These are phyloP conservation scores for Dermatemys mawii DNA, from an alignment of 2,113 vertebrate genomes.

Conservation along the genomic window DNA sequence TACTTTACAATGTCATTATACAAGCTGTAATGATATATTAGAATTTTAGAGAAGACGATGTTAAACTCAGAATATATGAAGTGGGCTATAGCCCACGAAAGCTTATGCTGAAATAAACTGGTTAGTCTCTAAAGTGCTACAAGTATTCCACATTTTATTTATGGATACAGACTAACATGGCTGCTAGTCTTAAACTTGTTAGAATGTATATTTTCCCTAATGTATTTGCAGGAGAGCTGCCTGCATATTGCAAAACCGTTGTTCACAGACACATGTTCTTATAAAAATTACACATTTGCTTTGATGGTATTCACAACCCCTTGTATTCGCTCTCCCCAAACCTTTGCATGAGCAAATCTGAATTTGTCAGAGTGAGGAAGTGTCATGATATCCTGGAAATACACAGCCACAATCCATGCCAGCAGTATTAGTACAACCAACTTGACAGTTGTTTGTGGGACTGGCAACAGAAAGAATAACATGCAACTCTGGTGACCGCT, in stretches of 20 bases:
- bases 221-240: background rate
- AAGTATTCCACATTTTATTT: too few species aligned
- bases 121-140: too few species aligned
- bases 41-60: background rate
- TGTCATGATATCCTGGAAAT: background rate
- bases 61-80: slow-evolving; percentile 11
- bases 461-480: background rate
- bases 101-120: too few species aligned
- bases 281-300: background rate
- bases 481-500: background rate
- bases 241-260: background rate
- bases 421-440: background rate
- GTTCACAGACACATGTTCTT: background rate
- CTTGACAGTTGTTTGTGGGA: background rate
- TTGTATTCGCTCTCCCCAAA: background rate
- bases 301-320: background rate
- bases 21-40: background rate
- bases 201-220: background rate
- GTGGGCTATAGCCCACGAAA: too few species aligned
- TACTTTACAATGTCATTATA: slow-evolving; percentile 7
- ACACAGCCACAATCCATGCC: background rate
- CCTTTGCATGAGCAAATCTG: background rate
- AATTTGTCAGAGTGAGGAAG: background rate
- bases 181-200: too few species aligned
- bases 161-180: too few species aligned